Conservation (phyloP, 2,888 invertebrate species). For the Elysia crispata region DNA sequence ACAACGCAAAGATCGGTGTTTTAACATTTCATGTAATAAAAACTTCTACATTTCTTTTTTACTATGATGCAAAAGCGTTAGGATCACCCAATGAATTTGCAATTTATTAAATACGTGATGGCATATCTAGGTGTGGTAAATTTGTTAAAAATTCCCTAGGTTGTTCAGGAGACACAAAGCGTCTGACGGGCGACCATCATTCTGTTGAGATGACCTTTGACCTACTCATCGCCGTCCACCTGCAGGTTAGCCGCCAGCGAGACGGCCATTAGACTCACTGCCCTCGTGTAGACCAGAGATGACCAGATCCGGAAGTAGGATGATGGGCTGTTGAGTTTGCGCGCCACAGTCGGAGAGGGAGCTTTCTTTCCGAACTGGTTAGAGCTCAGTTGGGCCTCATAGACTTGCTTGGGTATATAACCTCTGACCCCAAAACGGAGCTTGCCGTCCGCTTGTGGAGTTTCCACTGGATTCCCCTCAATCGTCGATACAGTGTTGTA, state of each 20-base stretch:
- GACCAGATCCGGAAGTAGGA: constrained; percentile 48
- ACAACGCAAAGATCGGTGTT: no score
- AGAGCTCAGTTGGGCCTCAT: constrained; percentile 2
- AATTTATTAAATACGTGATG: no score
- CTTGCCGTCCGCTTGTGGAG: neutral
- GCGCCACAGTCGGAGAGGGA: neutral
- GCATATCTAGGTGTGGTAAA: no score
- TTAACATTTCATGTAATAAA: no score
- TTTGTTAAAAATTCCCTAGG: no score
- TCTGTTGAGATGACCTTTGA: no score
- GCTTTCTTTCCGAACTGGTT: constrained; percentile 4
- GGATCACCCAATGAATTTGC: no score
- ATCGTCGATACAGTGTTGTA: constrained; percentile 10
- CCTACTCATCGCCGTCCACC: constrained; percentile 9
- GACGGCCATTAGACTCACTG: constrained; percentile 37
- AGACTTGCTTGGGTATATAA: constrained; percentile 29
- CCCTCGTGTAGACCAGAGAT: constrained; percentile 38
- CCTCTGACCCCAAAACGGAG: constrained; percentile 36
- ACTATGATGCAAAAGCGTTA: no score
- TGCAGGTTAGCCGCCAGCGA: constrained; percentile 43
- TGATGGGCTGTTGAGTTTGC: neutral
- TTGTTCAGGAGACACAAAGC: no score
- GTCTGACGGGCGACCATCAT: no score
- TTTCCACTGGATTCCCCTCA: neutral
- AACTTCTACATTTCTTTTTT: no score